Percentiles rank a stretch among this genome's conserved stretches.
Evolutionary conservation across 2,888 invertebrate species (phyloP).

Genomic region (Lasioglossum marginatum): DNA sequence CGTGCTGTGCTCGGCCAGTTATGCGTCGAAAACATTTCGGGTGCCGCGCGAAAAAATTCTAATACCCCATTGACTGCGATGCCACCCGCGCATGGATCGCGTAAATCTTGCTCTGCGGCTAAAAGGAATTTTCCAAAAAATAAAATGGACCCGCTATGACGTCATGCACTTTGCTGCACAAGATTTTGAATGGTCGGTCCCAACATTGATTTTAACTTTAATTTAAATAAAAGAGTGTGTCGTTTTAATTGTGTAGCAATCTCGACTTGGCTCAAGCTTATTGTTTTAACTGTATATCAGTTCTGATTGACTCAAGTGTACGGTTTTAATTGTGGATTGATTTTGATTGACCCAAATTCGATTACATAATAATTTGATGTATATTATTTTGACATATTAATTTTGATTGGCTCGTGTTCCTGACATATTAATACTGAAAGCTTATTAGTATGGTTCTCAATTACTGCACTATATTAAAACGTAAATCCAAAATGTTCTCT

Average conservation of each 20-base stretch:
- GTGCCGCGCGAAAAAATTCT: slow-evolving; percentile 68
- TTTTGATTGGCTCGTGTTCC: not conserved
- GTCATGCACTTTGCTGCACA: not conserved
- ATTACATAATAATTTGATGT: not conserved
- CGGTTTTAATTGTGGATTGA: not conserved
- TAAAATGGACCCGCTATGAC: not conserved
- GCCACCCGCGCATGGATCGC: not conserved
- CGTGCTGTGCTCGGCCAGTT: slow-evolving; percentile 63
- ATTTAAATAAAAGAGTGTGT: not conserved
- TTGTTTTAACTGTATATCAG: not conserved
- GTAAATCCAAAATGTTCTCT: not conserved
- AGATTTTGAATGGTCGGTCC: not conserved
- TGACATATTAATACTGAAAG: not conserved
- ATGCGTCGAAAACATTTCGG: slow-evolving; percentile 74
- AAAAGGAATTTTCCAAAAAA: not conserved
- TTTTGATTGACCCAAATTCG: not conserved
- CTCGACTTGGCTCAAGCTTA: not conserved
- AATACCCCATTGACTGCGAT: not conserved
- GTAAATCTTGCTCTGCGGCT: not conserved
- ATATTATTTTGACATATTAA: not conserved
- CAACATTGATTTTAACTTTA: not conserved
- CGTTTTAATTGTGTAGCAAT: not conserved
- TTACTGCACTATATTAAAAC: not conserved
- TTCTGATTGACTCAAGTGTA: not conserved
- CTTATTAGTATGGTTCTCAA: not conserved